phyloP scores from a whole-genome alignment of 2,113 vertebrate species.

The Hippoglossus stenolepis region DNA sequence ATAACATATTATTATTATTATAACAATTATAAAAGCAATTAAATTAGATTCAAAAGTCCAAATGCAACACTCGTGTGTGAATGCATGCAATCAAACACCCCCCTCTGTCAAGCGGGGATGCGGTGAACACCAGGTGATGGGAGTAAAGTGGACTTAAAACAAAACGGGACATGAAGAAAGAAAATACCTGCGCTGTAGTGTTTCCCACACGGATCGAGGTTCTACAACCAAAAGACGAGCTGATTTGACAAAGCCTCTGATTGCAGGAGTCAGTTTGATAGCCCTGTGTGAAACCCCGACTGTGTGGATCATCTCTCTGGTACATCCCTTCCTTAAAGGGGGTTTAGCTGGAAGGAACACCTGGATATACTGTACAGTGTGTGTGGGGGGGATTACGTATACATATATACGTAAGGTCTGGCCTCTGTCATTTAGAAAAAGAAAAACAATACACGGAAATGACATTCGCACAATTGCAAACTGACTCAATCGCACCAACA shows the following conservation, averaged over 20 bases:
- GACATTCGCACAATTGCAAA: slow-evolving; percentile 70
- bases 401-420: slow-evolving; percentile 53
- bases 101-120: slow-evolving; percentile 41
- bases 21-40: slow-evolving; percentile 74
- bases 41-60: slow-evolving; percentile 74
- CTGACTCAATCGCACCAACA: slow-evolving; percentile 63
- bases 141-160: slow-evolving; percentile 47
- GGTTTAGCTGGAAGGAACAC: slow-evolving; percentile 60
- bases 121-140: slow-evolving; percentile 53
- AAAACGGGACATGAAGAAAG: slow-evolving; percentile 43
- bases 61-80: slow-evolving; percentile 71
- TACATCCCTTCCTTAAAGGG: slow-evolving; percentile 61
- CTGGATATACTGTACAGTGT: slow-evolving; percentile 62
- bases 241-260: slow-evolving; percentile 67
- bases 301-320: slow-evolving; percentile 56
- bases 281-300: slow-evolving; percentile 65
- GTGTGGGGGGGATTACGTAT: slow-evolving; percentile 23
- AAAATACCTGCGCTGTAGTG: slow-evolving; percentile 59
- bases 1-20: slow-evolving; percentile 60
- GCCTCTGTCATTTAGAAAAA: slow-evolving; percentile 64
- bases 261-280: slow-evolving; percentile 67
- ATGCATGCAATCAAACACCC: slow-evolving; percentile 75
- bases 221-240: slow-evolving; percentile 66
- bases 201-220: slow-evolving; percentile 54
- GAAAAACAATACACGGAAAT: slow-evolving; percentile 66